A percentile compares a stretch with the other conserved stretches of the same genome.
Conservation (phyloP, 2,888 invertebrate species). For the Zygogramma bicolorata region DNA sequence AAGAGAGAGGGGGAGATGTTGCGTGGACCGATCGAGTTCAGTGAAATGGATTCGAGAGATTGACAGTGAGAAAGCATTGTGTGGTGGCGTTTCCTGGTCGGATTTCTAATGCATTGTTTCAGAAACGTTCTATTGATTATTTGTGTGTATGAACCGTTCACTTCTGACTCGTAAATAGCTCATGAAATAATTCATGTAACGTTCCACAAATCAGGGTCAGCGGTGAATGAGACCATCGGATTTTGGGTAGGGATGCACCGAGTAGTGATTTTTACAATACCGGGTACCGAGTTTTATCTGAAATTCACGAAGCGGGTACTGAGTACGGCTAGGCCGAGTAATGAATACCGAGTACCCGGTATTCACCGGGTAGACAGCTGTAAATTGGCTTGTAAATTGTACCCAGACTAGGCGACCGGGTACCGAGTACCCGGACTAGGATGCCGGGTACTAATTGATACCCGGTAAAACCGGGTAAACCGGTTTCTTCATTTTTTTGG, state of each 20-base stretch:
- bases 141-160: neutral
- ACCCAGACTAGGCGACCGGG: too few relatives aligned
- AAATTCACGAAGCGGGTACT: too few relatives aligned
- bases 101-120: slow-evolving; percentile 9
- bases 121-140: neutral
- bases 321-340: too few relatives aligned
- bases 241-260: too few relatives aligned
- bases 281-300: too few relatives aligned
- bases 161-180: neutral
- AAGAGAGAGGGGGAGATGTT: slow-evolving; percentile 1
- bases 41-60: slow-evolving; percentile 5
- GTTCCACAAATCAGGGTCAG: neutral
- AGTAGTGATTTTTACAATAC: neutral
- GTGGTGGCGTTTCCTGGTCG: neutral
- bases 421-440: too few relatives aligned
- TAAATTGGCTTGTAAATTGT: too few relatives aligned
- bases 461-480: too few relatives aligned
- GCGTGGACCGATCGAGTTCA: slow-evolving; percentile 5
- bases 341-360: too few relatives aligned
- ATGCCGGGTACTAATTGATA: too few relatives aligned
- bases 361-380: too few relatives aligned
- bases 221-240: neutral
- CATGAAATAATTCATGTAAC: neutral
- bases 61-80: slow-evolving; percentile 12
- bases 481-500: too few relatives aligned